Evolutionary conservation across 2,797 vertebrate species (phyloP), one percentile per base, ranked within the genome.

Genomic region (Bradypodion ventrale): DNA sequence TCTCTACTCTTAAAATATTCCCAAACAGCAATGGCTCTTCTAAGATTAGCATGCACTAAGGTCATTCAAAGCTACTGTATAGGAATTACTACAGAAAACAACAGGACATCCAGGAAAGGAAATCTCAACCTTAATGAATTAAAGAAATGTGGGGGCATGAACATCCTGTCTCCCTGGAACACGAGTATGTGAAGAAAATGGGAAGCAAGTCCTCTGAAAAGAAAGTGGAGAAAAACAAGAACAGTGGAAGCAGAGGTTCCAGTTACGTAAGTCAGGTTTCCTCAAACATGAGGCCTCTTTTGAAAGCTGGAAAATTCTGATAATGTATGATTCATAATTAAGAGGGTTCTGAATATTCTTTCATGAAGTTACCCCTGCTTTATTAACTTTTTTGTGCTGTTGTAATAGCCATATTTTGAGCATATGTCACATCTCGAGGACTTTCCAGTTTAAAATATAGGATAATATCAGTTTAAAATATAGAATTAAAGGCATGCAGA

Each of bases 91-190:
- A 78, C 56, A 86, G 78, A 87, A 42, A 69, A 79, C 87, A 91
- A 78, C 56, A 65, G 21, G 0, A 0, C 37, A 40, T 72, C n/a
- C 44, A 85, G 76, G 60, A 70, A 78, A 85, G 92, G 90, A 92
- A 91, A 85, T 68, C 83, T 87, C 83, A 84, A 0, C 1, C 59
- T 89, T 72, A 59, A 37, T 7, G 32, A 42, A 40, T 46, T 62
- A n/a, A 72, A 87, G 87, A 78, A 76, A 59, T 79, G 3, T 62
- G 0, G 65, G 76, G 91, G 60, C 75, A 91, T 0, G 0, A 92
- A 93, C 80, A 90, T 92, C 88, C 92, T 92, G 89, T 83, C 21
- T 23, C 85, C 56, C 81, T 77, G 83, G 81, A 91, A 91, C 90
- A 91, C 83, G 86, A 91, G 89, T 76, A 21, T 35, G 32, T 44